Percentiles rank a stretch among this genome's conserved stretches.
Evolutionary conservation across 2,888 invertebrate genomes (phyloP).

Genomic region (Eupithecia pulchellata): DNA sequence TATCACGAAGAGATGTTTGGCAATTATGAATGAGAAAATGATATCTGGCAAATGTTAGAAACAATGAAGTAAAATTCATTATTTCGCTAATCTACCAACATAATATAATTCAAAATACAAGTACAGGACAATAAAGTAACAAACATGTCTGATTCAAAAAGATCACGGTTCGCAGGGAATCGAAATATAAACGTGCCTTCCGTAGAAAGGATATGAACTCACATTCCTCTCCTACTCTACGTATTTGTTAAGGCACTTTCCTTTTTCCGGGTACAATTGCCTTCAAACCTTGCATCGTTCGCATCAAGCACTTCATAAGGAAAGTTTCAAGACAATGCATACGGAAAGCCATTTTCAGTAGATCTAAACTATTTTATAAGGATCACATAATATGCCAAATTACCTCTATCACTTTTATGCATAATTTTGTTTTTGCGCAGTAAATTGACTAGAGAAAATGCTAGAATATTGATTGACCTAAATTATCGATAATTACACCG

Average conservation of each 20-base stretch:
- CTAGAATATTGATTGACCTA: neutral
- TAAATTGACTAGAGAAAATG: neutral
- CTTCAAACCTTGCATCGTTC: neutral
- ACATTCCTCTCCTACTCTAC: neutral
- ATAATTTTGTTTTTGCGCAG: neutral
- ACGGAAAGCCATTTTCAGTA: neutral
- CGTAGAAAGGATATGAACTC: neutral
- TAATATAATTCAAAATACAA: neutral
- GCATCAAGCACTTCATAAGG: neutral
- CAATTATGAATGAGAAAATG: no score
- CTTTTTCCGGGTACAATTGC: slow-evolving; percentile 1
- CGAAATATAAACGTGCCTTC: slow-evolving; percentile 2
- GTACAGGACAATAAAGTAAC: neutral
- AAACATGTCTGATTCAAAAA: neutral
- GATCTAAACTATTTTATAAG: neutral
- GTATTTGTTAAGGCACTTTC: neutral
- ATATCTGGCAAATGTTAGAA: no score
- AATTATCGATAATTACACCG: no score
- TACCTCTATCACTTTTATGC: neutral
- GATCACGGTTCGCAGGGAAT: neutral
- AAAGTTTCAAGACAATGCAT: neutral
- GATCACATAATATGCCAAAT: neutral
- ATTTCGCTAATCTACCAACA: neutral
- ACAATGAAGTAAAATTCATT: no score
- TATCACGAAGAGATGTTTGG: no score